A percentile compares a stretch with the other conserved stretches of the same genome.
These are phyloP conservation scores for Synanthedon andrenaeformis DNA, from an alignment of 2,888 invertebrate genomes.

Conservation along the genomic window DNA sequence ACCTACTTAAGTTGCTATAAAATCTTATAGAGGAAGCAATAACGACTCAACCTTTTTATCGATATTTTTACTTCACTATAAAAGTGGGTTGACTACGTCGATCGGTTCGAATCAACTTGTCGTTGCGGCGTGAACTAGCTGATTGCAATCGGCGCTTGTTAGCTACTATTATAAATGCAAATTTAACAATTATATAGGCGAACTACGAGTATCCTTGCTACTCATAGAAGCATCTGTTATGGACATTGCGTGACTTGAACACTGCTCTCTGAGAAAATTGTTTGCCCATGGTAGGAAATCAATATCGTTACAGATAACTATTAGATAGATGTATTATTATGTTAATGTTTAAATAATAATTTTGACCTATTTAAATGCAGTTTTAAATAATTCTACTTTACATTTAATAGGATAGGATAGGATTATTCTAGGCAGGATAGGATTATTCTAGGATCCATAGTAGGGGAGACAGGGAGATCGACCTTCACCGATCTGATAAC, in stretches of 20 bases:
- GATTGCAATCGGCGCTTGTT: conserved; percentile 57
- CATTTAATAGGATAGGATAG: too few relatives aligned
- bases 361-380: too few relatives aligned
- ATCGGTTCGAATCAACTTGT: conserved; percentile 45
- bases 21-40: background rate
- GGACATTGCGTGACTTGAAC: background rate
- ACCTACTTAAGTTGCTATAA: too few relatives aligned
- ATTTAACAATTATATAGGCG: conserved; percentile 51
- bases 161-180: conserved; percentile 58
- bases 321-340: too few relatives aligned
- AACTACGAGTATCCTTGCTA: background rate
- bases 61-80: conserved; percentile 17
- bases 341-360: too few relatives aligned
- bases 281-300: background rate
- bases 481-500: too few relatives aligned
- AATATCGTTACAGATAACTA: too few relatives aligned
- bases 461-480: too few relatives aligned
- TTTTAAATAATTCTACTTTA: too few relatives aligned
- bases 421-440: too few relatives aligned
- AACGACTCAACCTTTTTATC: conserved; percentile 3
- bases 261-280: background rate
- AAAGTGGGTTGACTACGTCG: conserved; percentile 19
- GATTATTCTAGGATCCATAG: too few relatives aligned
- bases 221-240: background rate
- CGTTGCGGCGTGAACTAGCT: conserved; percentile 48